These are phyloP conservation scores for Leucoraja ocellata DNA, from an alignment of 2,797 vertebrate genomes.

Conservation along the genomic window DNA sequence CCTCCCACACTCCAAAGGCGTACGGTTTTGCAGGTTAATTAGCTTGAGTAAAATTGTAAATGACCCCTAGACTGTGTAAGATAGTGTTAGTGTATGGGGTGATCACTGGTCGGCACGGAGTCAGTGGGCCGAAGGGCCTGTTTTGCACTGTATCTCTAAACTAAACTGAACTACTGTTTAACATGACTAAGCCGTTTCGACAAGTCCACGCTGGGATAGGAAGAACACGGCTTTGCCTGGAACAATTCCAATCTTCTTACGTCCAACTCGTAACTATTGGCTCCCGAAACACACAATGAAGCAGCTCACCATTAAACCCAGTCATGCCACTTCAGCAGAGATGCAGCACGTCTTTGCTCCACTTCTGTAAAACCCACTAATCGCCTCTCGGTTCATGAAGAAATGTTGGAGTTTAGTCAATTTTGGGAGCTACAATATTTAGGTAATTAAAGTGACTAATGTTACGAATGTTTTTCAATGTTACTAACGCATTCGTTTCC, in stretches of 20 bases:
- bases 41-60: too few relatives aligned
- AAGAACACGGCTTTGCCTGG: conserved; percentile 88
- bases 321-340: too few relatives aligned
- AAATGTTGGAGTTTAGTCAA: background rate
- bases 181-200: conserved; percentile 64
- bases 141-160: too few relatives aligned
- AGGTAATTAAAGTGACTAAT: background rate
- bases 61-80: too few relatives aligned
- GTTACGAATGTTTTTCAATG: too few relatives aligned
- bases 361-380: conserved; percentile 39
- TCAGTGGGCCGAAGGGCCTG: too few relatives aligned
- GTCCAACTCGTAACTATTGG: conserved; percentile 82
- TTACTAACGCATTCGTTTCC: too few relatives aligned
- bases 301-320: background rate
- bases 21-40: too few relatives aligned
- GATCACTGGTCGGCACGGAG: too few relatives aligned
- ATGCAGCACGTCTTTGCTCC: background rate
- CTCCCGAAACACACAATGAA: conserved; percentile 58
- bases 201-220: conserved; percentile 80
- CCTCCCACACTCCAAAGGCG: too few relatives aligned
- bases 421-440: background rate
- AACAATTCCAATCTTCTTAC: conserved; percentile 83
- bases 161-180: background rate
- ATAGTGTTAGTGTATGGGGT: too few relatives aligned
- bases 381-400: background rate